These are phyloP conservation scores for Junonia oenone DNA, from an alignment of 2,888 invertebrate species.

Conservation along the genomic window DNA sequence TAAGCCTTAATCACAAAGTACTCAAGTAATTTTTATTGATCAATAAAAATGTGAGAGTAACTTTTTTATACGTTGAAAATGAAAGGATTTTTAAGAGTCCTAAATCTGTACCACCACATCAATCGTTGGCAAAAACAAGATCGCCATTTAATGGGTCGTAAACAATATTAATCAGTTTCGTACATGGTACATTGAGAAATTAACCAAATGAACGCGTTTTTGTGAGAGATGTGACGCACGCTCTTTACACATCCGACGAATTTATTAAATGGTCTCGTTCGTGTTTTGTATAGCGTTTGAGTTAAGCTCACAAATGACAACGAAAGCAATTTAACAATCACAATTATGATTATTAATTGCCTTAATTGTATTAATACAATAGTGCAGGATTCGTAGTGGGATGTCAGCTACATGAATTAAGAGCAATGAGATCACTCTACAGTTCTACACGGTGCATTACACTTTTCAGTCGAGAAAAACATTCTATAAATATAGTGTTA, in stretches of 20 bases:
- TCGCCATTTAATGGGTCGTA: too few species aligned
- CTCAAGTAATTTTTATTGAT: too few species aligned
- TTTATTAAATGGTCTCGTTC: not conserved
- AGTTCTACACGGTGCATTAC: not conserved
- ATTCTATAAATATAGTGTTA: conserved; percentile 31
- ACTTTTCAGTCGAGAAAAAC: conserved; percentile 7
- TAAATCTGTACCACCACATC: not conserved
- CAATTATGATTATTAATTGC: too few species aligned
- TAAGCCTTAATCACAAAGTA: too few species aligned
- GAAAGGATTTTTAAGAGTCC: not conserved
- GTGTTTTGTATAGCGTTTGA: not conserved
- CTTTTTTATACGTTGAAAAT: not conserved
- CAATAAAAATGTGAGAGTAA: too few species aligned
- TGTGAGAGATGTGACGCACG: not conserved
- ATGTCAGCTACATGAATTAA: not conserved
- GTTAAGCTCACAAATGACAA: not conserved
- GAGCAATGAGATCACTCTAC: not conserved
- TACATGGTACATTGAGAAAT: not conserved
- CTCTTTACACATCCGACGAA: not conserved
- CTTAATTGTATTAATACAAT: too few species aligned
- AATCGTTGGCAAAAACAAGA: too few species aligned
- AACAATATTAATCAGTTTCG: not conserved
- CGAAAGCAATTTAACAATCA: too few species aligned
- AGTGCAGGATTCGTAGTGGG: too few species aligned
- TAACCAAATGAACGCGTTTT: not conserved